Base-by-base conservation (phyloP, 2,888 invertebrate species). In the Drosophila kanekoi region DNA sequence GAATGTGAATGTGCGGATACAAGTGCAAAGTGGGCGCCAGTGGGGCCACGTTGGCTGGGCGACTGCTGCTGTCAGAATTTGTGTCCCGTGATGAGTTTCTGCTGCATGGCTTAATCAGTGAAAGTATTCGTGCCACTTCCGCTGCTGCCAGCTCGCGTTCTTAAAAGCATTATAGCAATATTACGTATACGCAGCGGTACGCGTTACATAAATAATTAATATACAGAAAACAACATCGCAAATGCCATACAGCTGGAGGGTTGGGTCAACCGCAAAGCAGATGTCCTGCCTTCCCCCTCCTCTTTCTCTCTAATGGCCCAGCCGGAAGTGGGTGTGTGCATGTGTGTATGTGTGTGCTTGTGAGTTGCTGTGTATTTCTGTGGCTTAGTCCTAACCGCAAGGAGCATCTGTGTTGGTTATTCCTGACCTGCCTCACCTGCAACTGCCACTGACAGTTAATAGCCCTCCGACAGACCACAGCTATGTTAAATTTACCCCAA, bases 381-480 rank as follows among this genome's bases (percentile, higher is more conserved):
- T 43, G 84, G 69, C 75, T 62, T 63, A 65, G 59, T 64, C 48
- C 47, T 63, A 64, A 79, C 87, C 87, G 70, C 87, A 81, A 66
- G 72, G 67, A 64, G 63, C 61, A 57, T 70, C 58, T 72, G 69
- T 54, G 58, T 61, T 60, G 57, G 41, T 44, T 47, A 37, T 32
- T 44, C 35, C 43, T 53, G 52, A 51, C 43, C 51, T 54, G 58
- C 43, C 37, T n/a, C 44, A 60, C 53, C 57, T 66, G 76, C 65
- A 61, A 48, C 73, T 82, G 83, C 79, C 79, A 53, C 70, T 78
- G 81, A 78, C 87, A 81, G 72, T 69, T 81, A 81, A 87, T 78
- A 72, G 81, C 69, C 69, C 35, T 41, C 44, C 35, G 53, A 48
- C 44, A 49, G 48, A 54, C 63, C 61, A 33, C 67, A 68, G 53